Percentiles rank a stretch among this genome's conserved stretches.
phyloP scores from a whole-genome alignment of 2,797 vertebrate genomes.

The Anguilla obscura region DNA sequence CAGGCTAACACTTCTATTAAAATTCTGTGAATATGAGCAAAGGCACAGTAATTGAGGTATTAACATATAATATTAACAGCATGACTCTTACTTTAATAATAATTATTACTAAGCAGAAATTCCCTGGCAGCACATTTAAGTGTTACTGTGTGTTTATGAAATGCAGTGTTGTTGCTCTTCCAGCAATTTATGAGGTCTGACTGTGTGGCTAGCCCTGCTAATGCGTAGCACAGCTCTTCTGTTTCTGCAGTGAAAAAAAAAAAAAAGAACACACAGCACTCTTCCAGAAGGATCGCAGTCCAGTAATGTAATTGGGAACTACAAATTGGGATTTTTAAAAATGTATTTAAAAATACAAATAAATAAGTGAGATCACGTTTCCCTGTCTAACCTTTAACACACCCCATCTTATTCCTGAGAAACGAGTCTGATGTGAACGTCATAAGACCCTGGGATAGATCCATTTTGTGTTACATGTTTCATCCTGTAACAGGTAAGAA shows the following conservation, averaged over 20 bases:
- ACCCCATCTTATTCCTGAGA: conserved; percentile 35
- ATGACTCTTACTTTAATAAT: neutral
- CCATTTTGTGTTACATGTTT: conserved; percentile 43
- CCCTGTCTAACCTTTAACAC: conserved; percentile 20
- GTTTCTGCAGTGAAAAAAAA: neutral
- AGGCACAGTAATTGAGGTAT: too few species aligned
- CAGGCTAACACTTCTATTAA: too few species aligned
- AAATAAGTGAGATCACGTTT: neutral
- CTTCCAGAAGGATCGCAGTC: neutral
- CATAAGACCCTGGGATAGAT: conserved; percentile 51
- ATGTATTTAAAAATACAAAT: neutral
- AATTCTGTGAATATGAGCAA: neutral
- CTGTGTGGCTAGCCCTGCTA: neutral
- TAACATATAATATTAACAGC: too few species aligned
- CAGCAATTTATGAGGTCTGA: neutral
- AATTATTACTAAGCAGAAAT: neutral
- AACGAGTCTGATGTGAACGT: conserved; percentile 20
- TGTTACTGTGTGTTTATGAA: neutral
- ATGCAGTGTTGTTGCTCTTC: neutral
- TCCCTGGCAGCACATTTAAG: neutral
- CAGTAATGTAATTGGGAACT: neutral
- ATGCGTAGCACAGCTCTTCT: neutral
- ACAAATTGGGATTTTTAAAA: neutral
- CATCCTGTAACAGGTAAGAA: conserved; percentile 63
- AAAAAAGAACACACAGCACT: neutral